Base-by-base conservation (phyloP, 2,888 invertebrate genomes). In the Agriotes lineatus region DNA sequence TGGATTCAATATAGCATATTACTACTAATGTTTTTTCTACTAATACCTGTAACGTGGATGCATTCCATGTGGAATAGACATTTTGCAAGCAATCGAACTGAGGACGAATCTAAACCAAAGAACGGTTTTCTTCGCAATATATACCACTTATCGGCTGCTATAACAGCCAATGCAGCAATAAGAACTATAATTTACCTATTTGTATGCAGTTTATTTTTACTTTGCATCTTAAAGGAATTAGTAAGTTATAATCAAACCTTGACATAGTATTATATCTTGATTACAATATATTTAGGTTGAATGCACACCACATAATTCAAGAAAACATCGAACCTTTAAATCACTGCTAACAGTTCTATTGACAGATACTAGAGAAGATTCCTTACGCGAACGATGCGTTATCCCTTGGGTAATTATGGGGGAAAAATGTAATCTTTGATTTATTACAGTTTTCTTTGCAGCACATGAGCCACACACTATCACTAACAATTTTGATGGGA, bases 381-480 rank as follows among this genome's bases (percentile, higher is more conserved):
- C n/a, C 9, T 39, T 30, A 18, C 6, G 52, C 7, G 56, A 67
- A 14, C 19, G 64, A 39, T 77, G 77, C 19, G 61, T 73, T 20
- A 62, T 74, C 39, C 77, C 77, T 44, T 77, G 77, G 77, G 76
- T 77, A 73, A 74, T 2, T 50, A 35, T 50, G 14, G 22, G 30
- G 9, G 9, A 2, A 37, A 37, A 1, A 44, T 48, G 59, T 45
- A 52, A 45, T 50, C 9, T 10, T 25, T 19, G 14, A 22, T 54
- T 61, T 25, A 56, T 57, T 67, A 16, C 37, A n/a, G n/a, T n/a
- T 35, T 62, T 22, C 2, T 10, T 39, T 74, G 63, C 57, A 95
- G 95, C 93, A 94, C 81, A 91, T 93, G 78, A 91, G 93, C 0
- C 90, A 93, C 83, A 88, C 89, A 56, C 90, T 90, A 84, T 87